Evolutionary conservation across 2,888 invertebrate species (phyloP), one percentile per base, ranked within the genome.

Genomic region (Dermolepida albohirtum): DNA sequence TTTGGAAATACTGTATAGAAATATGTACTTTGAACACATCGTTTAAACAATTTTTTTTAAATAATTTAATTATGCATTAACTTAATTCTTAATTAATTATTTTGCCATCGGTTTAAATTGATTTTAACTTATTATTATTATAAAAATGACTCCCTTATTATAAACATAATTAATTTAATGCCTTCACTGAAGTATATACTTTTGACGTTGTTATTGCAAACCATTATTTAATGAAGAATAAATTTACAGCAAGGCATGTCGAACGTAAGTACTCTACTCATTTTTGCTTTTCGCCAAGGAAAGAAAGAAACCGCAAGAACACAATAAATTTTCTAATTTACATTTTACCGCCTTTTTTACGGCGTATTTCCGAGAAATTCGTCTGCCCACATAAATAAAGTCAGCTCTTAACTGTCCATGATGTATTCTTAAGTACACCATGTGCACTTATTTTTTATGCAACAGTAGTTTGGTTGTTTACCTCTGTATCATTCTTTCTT

Each of bases 361-460:
- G 65, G 65, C 54, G 43, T 17, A 44, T 65, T 65, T 65, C 65
- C 44, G 43, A 41, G 65, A 65, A 65, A 65, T 44, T 65, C 52
- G 65, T 65, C 65, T 65, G 65, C 65, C 59, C 59, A 47, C 59
- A 62, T 62, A 62, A 62, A 62, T 62, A 62, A 62, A 47, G 17
- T 16, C 16, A 16, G n/a, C 59, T 62, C 34, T 62, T 62, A 62
- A 62, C 59, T 47, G 47, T 62, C 47, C 59, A 39, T 47, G 34
- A 47, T 47, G 59, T 47, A 16, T 47, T 34, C 59, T 14, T 62
- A 62, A 49, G 44, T 47, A 62, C 47, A 62, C 59, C 16, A 17
- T 62, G 12, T 11, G 43, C 29, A 43, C n/a, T 52, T 52, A 57
- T 57, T 57, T 54, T 57, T 57, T 57, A 57, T 43, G 57, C 29